These are phyloP conservation scores for Agonum fuliginosum DNA, from an alignment of 2,888 invertebrate species.

Conservation along the genomic window DNA sequence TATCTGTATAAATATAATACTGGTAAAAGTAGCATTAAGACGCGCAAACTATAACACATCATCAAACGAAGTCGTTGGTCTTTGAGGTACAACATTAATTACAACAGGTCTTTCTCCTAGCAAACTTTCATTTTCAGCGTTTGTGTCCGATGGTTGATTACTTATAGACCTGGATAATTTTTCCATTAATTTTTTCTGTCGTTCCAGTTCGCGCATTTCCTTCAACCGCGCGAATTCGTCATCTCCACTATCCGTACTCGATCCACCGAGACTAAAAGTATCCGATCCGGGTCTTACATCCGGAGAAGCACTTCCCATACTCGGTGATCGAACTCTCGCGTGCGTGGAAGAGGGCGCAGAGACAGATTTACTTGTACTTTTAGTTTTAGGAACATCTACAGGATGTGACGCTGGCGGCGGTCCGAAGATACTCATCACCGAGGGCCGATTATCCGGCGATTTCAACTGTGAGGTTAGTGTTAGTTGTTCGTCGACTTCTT, in stretches of 20 bases:
- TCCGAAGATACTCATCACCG: conserved; percentile 79
- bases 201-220: conserved; percentile 80
- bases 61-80: conserved; percentile 21
- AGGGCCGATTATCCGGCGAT: conserved; percentile 76
- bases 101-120: conserved; percentile 49
- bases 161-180: conserved; percentile 52
- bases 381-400: conserved; percentile 74
- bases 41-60: conserved; percentile 45
- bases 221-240: conserved; percentile 83
- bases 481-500: conserved; percentile 87
- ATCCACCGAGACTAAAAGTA: conserved; percentile 70
- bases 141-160: conserved; percentile 28
- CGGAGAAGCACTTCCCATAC: conserved; percentile 65
- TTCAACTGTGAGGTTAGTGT: conserved; percentile 84
- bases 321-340: conserved; percentile 27
- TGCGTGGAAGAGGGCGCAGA: conserved; percentile 40
- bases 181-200: conserved; percentile 67
- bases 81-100: conserved; percentile 53
- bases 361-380: conserved; percentile 55
- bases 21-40: conserved; percentile 18
- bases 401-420: conserved; percentile 71
- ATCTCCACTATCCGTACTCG: conserved; percentile 69
- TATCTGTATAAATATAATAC: conserved; percentile 46
- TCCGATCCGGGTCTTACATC: conserved; percentile 68
- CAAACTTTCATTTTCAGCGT: conserved; percentile 50